phyloP scores from a whole-genome alignment of 64 coral and sea anemone species.

The Cladopsammia gracilis region DNA sequence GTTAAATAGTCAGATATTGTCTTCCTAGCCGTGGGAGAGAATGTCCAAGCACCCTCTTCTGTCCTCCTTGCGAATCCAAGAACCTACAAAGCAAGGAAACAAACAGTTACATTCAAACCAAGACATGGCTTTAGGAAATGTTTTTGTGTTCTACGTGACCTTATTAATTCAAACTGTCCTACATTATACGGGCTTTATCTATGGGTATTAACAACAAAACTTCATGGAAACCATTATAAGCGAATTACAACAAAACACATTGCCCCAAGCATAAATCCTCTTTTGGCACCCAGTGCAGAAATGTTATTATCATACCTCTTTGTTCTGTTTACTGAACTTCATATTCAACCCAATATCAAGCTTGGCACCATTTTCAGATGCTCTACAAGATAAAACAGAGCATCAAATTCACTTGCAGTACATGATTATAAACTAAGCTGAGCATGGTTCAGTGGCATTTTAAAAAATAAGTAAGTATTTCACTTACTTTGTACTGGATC shows the following conservation, averaged over 20 bases:
- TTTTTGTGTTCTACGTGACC: too few species aligned
- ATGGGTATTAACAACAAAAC: too few species aligned
- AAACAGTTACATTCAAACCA: background rate
- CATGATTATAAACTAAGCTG: too few species aligned
- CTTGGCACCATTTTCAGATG: conserved; percentile 54
- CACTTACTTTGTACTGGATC: conserved; percentile 81
- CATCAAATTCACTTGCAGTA: too few species aligned
- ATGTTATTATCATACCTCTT: conserved; percentile 55
- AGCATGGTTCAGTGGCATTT: too few species aligned
- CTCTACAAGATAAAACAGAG: background rate
- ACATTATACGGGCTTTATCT: too few species aligned
- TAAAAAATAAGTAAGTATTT: too few species aligned
- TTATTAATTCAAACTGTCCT: too few species aligned
- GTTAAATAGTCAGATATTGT: conserved; percentile 82
- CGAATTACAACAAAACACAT: too few species aligned
- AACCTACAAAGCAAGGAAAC: conserved; percentile 46
- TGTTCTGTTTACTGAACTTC: conserved; percentile 95
- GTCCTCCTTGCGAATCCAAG: conserved; percentile 84
- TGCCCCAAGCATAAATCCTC: too few species aligned
- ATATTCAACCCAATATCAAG: conserved; percentile 97
- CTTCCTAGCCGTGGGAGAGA: conserved; percentile 72
- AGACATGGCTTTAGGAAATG: background rate
- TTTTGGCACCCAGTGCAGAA: too few species aligned
- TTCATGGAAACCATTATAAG: too few species aligned
- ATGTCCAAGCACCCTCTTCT: conserved; percentile 80